These are phyloP conservation scores for Calameuta pallipes DNA, from an alignment of 2,888 invertebrate genomes.

Conservation along the genomic window DNA sequence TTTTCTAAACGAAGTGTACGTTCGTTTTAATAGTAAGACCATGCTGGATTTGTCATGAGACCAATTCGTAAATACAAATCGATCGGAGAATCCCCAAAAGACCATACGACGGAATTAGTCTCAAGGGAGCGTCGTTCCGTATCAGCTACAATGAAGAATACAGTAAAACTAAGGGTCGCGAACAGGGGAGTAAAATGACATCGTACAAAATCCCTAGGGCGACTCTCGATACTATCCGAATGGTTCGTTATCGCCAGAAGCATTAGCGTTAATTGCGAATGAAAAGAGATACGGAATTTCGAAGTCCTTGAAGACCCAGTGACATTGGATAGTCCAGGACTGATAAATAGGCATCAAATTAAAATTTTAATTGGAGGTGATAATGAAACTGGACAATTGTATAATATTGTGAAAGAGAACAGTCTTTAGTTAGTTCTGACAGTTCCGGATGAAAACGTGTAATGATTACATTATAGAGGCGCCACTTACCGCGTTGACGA, in stretches of 20 bases:
- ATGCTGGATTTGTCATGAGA: not conserved
- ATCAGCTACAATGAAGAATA: not conserved
- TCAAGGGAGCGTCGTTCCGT: not conserved
- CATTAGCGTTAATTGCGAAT: not conserved
- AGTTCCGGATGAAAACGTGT: not conserved
- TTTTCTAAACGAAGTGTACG: not conserved
- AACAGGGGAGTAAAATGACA: not conserved
- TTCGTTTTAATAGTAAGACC: not conserved
- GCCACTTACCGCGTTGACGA: slow-evolving; percentile 78
- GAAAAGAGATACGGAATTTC: not conserved
- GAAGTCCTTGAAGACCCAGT: not conserved
- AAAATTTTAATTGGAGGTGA: not conserved
- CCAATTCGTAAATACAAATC: not conserved
- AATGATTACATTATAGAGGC: not conserved
- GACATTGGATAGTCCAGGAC: not conserved
- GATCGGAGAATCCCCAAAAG: not conserved
- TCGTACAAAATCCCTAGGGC: not conserved
- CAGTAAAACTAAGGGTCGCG: not conserved
- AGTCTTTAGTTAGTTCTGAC: not conserved
- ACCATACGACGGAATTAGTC: not conserved
- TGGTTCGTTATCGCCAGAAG: not conserved
- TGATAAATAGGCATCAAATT: not conserved
- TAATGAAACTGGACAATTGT: not conserved
- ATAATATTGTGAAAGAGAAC: not conserved
- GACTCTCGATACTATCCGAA: not conserved